Evolutionary conservation across 1,140 invertebrate genomes (phyloP).

Genomic region (Ceratoteleas bidentatus): DNA sequence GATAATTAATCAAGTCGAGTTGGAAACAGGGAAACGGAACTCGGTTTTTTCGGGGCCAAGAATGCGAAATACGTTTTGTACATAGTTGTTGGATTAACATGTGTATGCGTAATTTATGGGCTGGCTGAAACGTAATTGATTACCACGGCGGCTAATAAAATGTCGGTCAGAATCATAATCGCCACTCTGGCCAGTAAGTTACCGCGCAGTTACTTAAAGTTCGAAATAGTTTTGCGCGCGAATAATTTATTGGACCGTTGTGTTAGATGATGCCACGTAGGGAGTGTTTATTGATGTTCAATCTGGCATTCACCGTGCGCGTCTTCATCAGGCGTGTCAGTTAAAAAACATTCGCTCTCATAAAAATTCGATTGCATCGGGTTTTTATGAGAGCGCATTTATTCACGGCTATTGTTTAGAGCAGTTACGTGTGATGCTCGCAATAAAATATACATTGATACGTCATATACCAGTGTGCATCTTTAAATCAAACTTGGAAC

Average conservation of each 20-base stretch:
- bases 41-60: slow-evolving; percentile 6
- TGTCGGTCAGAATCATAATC: slow-evolving; percentile 9
- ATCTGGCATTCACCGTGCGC: no score
- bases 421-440: not conserved
- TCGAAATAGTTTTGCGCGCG: slow-evolving; percentile 13
- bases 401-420: no score
- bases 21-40: slow-evolving; percentile 10
- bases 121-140: slow-evolving; percentile 30
- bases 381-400: no score
- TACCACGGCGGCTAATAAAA: slow-evolving; percentile 26
- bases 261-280: no score
- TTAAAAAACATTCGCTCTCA: no score
- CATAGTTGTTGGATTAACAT: slow-evolving; percentile 25
- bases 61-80: slow-evolving; percentile 6
- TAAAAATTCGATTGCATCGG: no score
- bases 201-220: slow-evolving; percentile 6
- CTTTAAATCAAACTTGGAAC: no score
- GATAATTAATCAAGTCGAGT: slow-evolving; percentile 21
- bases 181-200: slow-evolving; percentile 19
- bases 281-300: no score
- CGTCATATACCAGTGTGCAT: not conserved
- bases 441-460: not conserved
- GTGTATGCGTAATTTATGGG: slow-evolving; percentile 9
- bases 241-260: not conserved
- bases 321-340: no score